Base-by-base conservation (phyloP, 1,140 invertebrate genomes). In the Plodia interpunctella region DNA sequence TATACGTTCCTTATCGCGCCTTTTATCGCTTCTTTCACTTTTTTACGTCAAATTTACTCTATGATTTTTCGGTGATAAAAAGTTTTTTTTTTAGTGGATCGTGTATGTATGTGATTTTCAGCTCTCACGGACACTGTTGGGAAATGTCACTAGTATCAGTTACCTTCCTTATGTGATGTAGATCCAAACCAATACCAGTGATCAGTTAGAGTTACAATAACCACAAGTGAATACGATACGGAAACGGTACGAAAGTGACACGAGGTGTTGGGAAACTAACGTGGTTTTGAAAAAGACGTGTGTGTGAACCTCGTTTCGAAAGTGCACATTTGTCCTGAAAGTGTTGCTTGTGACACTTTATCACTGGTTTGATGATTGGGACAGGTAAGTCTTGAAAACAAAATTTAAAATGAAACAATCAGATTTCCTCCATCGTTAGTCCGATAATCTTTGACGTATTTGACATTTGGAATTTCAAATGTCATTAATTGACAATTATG, bases 201-300 rank as follows among this genome's bases (percentile, higher is more conserved):
- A 73, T 78, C 68, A 78, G 78, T 80, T 83, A 67, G 70, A 76
- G 66, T 82, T 84, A 83, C 78, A 73, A 70, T 77, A 77, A 85
- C 82, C 82, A 76, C 82, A 85, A 80, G 76, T 78, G 74, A 85
- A 81, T 66, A 68, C 71, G 78, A 83, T 84, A 70, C 64, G 68
- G 71, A 72, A 75, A 78, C 69, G 61, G 66, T 75, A 76, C 68
- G 80, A 85, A 83, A 81, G 82, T 81, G 80, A 80, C 72, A 76
- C 74, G 74, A 57, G 58, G 21, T 25, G 73, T 75, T 76, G 62
- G 62, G 72, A 73, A 78, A 78, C 66, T 63, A 55, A 62, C 68
- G 79, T 66, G 82, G 78, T 78, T 79, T 79, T 68, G 74, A 75
- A 78, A 74, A 77, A 80, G 68, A 76, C 50, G 59, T 57, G 60